These are phyloP conservation scores for Cremastinae sp. DNA, from an alignment of 2,888 invertebrate genomes.

Conservation along the genomic window DNA sequence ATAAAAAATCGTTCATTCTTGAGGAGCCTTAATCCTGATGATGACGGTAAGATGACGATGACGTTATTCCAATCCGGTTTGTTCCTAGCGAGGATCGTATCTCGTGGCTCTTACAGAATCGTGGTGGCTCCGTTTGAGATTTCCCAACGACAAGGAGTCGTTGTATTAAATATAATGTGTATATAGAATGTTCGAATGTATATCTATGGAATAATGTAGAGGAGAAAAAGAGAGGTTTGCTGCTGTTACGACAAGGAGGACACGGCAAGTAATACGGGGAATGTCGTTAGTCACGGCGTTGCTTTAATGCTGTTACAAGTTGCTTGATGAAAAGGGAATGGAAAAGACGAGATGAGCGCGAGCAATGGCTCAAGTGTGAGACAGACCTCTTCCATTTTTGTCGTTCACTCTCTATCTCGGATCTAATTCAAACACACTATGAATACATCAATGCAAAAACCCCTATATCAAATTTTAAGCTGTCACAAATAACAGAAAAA, in stretches of 20 bases:
- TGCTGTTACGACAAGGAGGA: slow-evolving; percentile 48
- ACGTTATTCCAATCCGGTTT: slow-evolving; percentile 57
- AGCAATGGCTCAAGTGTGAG: slow-evolving; percentile 39
- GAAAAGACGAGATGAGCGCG: slow-evolving; percentile 36
- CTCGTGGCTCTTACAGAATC: slow-evolving; percentile 47
- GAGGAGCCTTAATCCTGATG: slow-evolving; percentile 38
- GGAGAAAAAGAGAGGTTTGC: slow-evolving; percentile 44
- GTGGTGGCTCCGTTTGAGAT: slow-evolving; percentile 40
- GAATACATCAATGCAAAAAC: neutral
- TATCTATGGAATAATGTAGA: slow-evolving; percentile 1
- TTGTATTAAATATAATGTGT: slow-evolving; percentile 24
- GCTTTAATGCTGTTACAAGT: slow-evolving; percentile 67
- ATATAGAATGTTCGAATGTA: slow-evolving; percentile 17
- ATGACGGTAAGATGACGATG: slow-evolving; percentile 27
- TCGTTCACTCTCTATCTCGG: slow-evolving; percentile 51
- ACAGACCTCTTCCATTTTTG: slow-evolving; percentile 34
- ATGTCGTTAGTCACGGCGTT: slow-evolving; percentile 67
- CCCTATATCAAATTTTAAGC: slow-evolving; percentile 16
- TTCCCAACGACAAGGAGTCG: slow-evolving; percentile 44
- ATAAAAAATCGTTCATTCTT: slow-evolving; percentile 21
- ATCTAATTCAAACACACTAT: slow-evolving; percentile 2
- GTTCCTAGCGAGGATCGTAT: slow-evolving; percentile 5
- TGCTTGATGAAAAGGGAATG: slow-evolving; percentile 56
- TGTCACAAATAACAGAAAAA: slow-evolving; percentile 13
- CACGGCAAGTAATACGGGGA: slow-evolving; percentile 62